Evolutionary conservation across 2,888 invertebrate species (phyloP).

Genomic region (Ornithoptera alexandrae): DNA sequence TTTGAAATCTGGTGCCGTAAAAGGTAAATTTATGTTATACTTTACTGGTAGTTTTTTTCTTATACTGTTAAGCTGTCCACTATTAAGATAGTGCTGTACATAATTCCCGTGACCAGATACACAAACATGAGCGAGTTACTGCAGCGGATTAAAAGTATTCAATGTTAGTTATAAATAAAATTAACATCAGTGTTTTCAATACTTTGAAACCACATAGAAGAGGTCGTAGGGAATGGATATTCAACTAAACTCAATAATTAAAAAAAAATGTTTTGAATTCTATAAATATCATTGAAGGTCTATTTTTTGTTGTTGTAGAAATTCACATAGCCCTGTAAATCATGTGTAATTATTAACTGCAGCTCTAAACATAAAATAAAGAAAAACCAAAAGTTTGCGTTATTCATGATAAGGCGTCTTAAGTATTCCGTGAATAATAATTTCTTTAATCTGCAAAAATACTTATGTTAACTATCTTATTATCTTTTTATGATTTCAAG

Average conservation of each 20-base stretch:
- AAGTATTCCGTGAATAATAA: conserved; percentile 4
- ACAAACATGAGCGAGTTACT: conserved; percentile 10
- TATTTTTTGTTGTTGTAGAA: too few relatives aligned
- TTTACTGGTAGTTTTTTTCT: conserved; percentile 23
- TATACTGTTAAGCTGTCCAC: conserved; percentile 10
- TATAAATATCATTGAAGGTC: too few relatives aligned
- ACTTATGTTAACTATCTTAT: conserved; percentile 8
- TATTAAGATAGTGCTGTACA: conserved; percentile 22
- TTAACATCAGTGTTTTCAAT: neutral
- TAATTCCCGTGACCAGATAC: conserved; percentile 13
- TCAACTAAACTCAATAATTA: too few relatives aligned
- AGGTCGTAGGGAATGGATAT: neutral
- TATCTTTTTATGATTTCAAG: conserved; percentile 19
- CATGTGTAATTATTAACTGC: too few relatives aligned
- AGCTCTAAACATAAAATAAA: neutral
- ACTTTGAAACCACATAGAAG: neutral
- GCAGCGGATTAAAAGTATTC: conserved; percentile 3
- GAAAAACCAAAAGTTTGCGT: neutral
- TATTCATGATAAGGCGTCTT: neutral
- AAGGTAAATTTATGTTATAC: conserved; percentile 27
- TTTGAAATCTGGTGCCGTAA: conserved; percentile 17
- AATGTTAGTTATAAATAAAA: neutral
- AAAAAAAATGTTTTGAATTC: too few relatives aligned
- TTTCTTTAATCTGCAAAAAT: conserved; percentile 14
- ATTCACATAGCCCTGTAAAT: too few relatives aligned